phyloP scores from a whole-genome alignment of 2,888 invertebrate species.

The Ormyrus pomaceus region DNA sequence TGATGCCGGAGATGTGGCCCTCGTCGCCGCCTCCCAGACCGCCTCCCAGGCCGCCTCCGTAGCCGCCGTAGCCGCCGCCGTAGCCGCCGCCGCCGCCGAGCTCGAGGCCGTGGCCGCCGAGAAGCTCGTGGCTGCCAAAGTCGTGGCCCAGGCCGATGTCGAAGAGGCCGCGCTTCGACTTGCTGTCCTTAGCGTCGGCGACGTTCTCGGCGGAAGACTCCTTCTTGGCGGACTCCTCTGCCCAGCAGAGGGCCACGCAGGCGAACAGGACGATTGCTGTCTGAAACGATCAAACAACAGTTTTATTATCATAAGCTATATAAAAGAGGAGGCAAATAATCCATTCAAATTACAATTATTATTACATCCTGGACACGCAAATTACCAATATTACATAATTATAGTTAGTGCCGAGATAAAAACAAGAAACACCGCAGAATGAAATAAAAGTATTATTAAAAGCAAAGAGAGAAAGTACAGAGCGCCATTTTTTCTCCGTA shows the following conservation, averaged over 20 bases:
- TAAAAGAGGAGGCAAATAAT: no score
- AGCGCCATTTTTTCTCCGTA: neutral
- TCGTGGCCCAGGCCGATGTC: slow-evolving; percentile 60
- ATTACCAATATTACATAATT: no score
- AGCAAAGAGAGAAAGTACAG: slow-evolving; percentile 1
- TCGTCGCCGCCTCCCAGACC: slow-evolving; percentile 59
- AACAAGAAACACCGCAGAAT: neutral
- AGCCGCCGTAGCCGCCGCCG: slow-evolving; percentile 54
- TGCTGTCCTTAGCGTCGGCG: slow-evolving; percentile 61
- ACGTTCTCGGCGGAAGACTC: slow-evolving; percentile 53
- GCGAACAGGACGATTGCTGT: slow-evolving; percentile 62
- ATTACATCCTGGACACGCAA: no score
- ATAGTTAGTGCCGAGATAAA: neutral
- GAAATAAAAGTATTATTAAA: neutral
- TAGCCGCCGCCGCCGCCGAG: slow-evolving; percentile 58
- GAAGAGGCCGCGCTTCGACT: slow-evolving; percentile 69
- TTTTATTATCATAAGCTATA: neutral
- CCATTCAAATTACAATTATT: no score
- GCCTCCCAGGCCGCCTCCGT: slow-evolving; percentile 57
- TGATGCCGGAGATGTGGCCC: slow-evolving; percentile 68
- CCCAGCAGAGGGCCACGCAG: slow-evolving; percentile 58
- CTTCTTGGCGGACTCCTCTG: slow-evolving; percentile 57
- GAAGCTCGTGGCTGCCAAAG: slow-evolving; percentile 44
- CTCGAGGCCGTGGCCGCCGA: slow-evolving; percentile 40
- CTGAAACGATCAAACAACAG: slow-evolving; percentile 57